A percentile compares a stretch with the other conserved stretches of the same genome.
Evolutionary conservation across 2,113 vertebrate species (phyloP).

Genomic region (Hydrolagus affinis): DNA sequence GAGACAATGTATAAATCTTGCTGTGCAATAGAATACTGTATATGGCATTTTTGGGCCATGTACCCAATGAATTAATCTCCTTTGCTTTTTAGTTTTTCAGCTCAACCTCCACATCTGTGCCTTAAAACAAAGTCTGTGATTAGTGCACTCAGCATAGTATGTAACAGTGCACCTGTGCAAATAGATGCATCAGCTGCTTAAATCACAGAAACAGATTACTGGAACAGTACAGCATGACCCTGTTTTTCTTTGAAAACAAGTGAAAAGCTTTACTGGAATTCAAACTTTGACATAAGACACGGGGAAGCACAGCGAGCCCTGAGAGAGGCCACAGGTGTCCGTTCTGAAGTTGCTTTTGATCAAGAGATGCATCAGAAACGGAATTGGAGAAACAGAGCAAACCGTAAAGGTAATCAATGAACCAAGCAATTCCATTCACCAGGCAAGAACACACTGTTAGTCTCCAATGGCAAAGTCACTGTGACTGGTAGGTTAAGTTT

Average conservation of each 20-base stretch:
- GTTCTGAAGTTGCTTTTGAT: background rate
- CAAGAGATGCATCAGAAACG: background rate
- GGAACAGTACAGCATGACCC: background rate
- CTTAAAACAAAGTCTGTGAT: background rate
- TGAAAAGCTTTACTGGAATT: background rate
- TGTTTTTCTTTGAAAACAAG: background rate
- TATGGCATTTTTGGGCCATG: background rate
- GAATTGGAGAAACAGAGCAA: background rate
- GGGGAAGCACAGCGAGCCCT: background rate
- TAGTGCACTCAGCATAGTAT: background rate
- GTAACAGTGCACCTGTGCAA: background rate
- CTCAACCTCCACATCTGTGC: background rate
- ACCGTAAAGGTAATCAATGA: background rate
- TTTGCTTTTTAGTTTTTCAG: background rate
- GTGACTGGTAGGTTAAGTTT: background rate
- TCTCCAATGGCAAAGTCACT: background rate
- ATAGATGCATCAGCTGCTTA: background rate
- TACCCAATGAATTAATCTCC: background rate
- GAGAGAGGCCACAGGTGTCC: background rate
- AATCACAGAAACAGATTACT: constrained; percentile 22
- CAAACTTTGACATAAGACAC: background rate
- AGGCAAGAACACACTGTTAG: background rate
- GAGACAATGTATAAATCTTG: background rate
- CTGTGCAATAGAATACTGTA: too few relatives aligned
- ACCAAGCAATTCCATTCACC: background rate